phyloP scores from a whole-genome alignment of 2,113 vertebrate genomes.

The Indri indri region DNA sequence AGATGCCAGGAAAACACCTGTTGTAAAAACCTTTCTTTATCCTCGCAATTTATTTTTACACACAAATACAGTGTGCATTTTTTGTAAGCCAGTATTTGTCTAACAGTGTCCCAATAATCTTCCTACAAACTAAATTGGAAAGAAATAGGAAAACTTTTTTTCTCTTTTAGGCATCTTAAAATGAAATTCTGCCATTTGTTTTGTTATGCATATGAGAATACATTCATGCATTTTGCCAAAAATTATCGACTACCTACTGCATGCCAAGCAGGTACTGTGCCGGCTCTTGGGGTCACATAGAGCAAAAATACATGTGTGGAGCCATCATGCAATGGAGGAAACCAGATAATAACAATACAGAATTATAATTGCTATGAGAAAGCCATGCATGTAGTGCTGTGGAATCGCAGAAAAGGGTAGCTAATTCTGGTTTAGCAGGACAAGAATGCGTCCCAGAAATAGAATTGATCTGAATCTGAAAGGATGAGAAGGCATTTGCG shows the following conservation, averaged over 20 bases:
- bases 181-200: not conserved
- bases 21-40: not conserved
- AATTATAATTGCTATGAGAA: not conserved
- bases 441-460: not conserved
- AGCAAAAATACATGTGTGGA: not conserved
- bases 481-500: not conserved
- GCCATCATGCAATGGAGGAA: not conserved
- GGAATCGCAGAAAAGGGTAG: not conserved
- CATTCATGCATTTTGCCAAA: not conserved
- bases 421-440: not conserved
- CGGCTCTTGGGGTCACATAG: not conserved
- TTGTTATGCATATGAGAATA: not conserved
- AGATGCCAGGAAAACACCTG: not conserved
- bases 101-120: not conserved
- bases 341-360: not conserved
- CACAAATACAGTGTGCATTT: not conserved
- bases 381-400: not conserved
- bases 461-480: not conserved
- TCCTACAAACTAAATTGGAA: not conserved
- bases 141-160: conserved; percentile 5
- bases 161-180: not conserved
- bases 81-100: conserved; percentile 28
- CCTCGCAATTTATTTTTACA: conserved; percentile 29
- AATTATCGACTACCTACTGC: not conserved
- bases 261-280: not conserved